Conservation (phyloP, 2,113 vertebrate species). For the Argyrosomus japonicus region DNA sequence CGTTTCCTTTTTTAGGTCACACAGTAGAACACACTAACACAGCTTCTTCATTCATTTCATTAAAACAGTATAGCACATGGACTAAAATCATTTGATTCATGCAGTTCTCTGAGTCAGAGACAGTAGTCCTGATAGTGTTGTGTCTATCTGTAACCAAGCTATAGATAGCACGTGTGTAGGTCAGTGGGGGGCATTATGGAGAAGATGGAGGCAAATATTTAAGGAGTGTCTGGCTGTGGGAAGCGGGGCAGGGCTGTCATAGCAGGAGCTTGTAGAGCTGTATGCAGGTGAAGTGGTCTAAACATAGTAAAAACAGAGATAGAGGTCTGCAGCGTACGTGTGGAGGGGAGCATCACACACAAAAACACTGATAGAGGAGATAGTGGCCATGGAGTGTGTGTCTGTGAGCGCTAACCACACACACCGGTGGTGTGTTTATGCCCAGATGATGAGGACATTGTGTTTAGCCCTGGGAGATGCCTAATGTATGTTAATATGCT, state of each 20-base stretch:
- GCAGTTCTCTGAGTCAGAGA: background rate
- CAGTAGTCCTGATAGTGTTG: background rate
- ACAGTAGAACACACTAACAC: background rate
- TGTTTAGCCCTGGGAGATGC: conserved; percentile 38
- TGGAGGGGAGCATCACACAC: conserved; percentile 45
- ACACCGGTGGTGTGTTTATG: conserved; percentile 29
- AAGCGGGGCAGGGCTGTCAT: background rate
- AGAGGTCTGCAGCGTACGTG: conserved; percentile 43
- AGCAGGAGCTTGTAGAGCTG: background rate
- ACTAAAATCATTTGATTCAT: background rate
- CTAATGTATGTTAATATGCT: conserved; percentile 53
- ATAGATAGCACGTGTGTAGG: conserved; percentile 48
- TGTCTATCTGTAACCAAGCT: conserved; percentile 34
- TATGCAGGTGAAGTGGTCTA: conserved; percentile 65
- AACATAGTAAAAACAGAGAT: conserved; percentile 54
- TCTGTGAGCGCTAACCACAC: too few species aligned
- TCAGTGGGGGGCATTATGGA: conserved; percentile 5
- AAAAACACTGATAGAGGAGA: conserved; percentile 29
- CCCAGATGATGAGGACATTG: conserved; percentile 47
- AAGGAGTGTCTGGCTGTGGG: conserved; percentile 12
- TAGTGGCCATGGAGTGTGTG: conserved; percentile 1
- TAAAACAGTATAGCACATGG: too few species aligned
- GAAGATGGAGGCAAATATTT: conserved; percentile 52
- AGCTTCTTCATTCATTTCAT: background rate
- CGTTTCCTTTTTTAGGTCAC: background rate